Conservation (phyloP, 1,140 invertebrate genomes). For the Drosophila mayri region DNA sequence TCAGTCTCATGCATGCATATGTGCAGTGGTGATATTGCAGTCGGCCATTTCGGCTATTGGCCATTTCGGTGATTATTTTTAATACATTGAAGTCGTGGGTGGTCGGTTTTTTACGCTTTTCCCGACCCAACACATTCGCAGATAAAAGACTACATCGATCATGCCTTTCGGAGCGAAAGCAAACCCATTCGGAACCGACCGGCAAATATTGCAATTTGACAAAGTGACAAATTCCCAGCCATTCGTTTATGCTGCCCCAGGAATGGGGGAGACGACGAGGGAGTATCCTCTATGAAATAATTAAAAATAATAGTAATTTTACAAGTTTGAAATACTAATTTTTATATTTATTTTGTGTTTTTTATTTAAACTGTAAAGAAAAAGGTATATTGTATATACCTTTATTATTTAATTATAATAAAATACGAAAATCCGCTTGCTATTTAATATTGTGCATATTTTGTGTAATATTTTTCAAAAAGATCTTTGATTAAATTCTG, state of each 20-base stretch:
- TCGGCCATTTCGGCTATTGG: constrained; percentile 45
- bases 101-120: background rate
- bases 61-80: constrained; percentile 52
- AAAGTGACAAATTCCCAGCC: constrained; percentile 62
- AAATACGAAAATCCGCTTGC: background rate
- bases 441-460: too few relatives aligned
- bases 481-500: too few relatives aligned
- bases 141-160: constrained; percentile 57
- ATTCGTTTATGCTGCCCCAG: constrained; percentile 26
- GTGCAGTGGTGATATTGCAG: constrained; percentile 28
- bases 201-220: constrained; percentile 46
- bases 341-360: background rate
- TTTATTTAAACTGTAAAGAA: background rate
- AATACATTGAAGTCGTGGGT: constrained; percentile 22
- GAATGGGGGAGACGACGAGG: background rate
- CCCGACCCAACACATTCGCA: background rate
- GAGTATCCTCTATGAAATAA: background rate
- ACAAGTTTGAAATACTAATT: background rate
- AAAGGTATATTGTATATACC: background rate
- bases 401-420: background rate
- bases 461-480: too few relatives aligned
- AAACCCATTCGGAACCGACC: background rate
- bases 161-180: constrained; percentile 11
- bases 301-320: background rate
- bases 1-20: constrained; percentile 23